Conservation (phyloP, 2,797 vertebrate genomes). For the Philypnodon macrostomus region DNA sequence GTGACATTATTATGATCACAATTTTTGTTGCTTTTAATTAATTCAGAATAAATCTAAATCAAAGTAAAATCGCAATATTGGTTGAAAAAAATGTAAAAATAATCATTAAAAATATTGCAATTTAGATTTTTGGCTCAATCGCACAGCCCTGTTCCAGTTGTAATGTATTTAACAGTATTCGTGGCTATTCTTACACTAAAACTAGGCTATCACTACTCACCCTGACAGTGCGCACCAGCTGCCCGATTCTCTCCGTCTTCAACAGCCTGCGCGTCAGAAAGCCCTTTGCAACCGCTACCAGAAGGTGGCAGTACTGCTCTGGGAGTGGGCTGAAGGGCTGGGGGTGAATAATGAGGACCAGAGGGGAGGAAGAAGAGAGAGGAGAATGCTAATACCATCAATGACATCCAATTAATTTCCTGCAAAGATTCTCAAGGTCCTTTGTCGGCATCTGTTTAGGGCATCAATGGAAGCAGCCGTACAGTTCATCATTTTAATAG, state of each 20-base stretch:
- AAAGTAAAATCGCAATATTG: too few relatives aligned
- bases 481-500: slow-evolving; percentile 50
- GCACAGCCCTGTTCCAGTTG: too few relatives aligned
- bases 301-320: slow-evolving; percentile 63
- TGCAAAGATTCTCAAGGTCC: slow-evolving; percentile 69
- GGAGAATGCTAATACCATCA: slow-evolving; percentile 77
- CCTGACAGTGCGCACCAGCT: slow-evolving; percentile 72
- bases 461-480: slow-evolving; percentile 45
- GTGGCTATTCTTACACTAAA: too few relatives aligned
- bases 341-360: slow-evolving; percentile 59
- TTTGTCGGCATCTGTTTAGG: slow-evolving; percentile 66
- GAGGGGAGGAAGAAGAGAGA: slow-evolving; percentile 65
- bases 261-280: slow-evolving; percentile 76
- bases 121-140: too few relatives aligned
- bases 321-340: slow-evolving; percentile 38
- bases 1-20: too few relatives aligned
- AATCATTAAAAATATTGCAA: too few relatives aligned
- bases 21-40: too few relatives aligned
- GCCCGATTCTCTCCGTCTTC: slow-evolving; percentile 64
- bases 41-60: too few relatives aligned
- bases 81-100: too few relatives aligned
- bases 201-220: slow-evolving; percentile 49
- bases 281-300: slow-evolving; percentile 70
- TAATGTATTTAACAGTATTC: slow-evolving; percentile 2
- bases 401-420: slow-evolving; percentile 78